These are phyloP conservation scores for Thecocarcelia acutangulata DNA, from an alignment of 2,888 invertebrate species.

Conservation along the genomic window DNA sequence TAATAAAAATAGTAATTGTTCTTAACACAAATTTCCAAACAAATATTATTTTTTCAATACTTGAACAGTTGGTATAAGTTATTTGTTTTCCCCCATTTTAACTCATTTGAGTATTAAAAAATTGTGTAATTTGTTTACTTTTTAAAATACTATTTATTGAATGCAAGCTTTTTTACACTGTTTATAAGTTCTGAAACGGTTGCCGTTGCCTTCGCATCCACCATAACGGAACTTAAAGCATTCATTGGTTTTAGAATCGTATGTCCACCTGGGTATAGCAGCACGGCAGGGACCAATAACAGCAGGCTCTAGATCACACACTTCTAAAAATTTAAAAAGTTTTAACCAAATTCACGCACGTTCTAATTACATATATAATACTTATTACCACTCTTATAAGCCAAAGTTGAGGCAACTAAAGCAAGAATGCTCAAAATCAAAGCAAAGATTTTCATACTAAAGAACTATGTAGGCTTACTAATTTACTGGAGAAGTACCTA, in stretches of 20 bases:
- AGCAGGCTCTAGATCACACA: neutral
- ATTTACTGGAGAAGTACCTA: too few species aligned
- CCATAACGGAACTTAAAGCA: neutral
- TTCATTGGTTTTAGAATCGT: neutral
- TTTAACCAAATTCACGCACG: too few species aligned
- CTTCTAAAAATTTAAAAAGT: neutral
- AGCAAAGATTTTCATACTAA: conserved; percentile 13
- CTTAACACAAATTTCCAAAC: too few species aligned
- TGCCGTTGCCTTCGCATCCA: conserved; percentile 12
- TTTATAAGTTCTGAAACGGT: neutral
- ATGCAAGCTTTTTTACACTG: neutral
- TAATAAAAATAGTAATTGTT: too few species aligned
- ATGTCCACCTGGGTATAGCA: neutral
- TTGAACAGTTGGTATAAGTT: too few species aligned
- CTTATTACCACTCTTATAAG: neutral
- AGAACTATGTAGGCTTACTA: too few species aligned
- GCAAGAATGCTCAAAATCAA: neutral
- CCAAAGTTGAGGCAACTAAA: conserved; percentile 1
- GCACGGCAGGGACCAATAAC: neutral
- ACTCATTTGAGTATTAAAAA: too few species aligned
- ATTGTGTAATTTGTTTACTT: too few species aligned
- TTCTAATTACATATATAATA: too few species aligned
- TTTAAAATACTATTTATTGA: neutral
- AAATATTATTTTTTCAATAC: too few species aligned
- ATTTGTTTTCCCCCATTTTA: too few species aligned